phyloP scores from a whole-genome alignment of 2,888 invertebrate species.

The Xanthia togata region DNA sequence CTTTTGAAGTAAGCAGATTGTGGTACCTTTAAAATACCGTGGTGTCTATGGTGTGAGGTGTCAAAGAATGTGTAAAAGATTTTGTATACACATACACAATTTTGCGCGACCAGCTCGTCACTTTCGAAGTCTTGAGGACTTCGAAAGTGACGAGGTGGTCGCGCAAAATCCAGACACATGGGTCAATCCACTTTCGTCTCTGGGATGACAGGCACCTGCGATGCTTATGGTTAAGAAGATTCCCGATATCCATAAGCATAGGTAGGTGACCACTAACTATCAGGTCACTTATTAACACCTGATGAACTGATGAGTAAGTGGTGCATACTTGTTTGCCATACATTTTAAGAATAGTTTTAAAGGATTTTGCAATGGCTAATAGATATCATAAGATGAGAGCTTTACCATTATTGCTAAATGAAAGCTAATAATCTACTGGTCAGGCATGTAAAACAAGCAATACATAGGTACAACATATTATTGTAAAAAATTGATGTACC shows the following conservation, averaged over 20 bases:
- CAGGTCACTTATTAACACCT: no score
- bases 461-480: neutral
- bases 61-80: neutral
- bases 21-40: neutral
- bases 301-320: no score
- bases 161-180: neutral
- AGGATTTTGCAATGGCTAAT: neutral
- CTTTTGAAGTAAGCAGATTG: neutral
- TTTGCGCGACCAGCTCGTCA: no score
- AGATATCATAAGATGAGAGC: neutral
- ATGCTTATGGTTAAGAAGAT: neutral
- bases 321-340: neutral
- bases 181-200: neutral
- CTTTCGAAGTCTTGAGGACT: no score
- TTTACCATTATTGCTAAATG: constrained; percentile 8
- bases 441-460: neutral
- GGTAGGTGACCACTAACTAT: neutral
- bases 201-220: no score
- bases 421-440: neutral
- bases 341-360: neutral
- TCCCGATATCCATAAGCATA: neutral
- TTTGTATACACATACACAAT: constrained; percentile 11
- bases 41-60: neutral
- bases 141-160: constrained; percentile 8
- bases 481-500: neutral